phyloP scores from a whole-genome alignment of 2,797 vertebrate species.

The Limnodromus scolopaceus region DNA sequence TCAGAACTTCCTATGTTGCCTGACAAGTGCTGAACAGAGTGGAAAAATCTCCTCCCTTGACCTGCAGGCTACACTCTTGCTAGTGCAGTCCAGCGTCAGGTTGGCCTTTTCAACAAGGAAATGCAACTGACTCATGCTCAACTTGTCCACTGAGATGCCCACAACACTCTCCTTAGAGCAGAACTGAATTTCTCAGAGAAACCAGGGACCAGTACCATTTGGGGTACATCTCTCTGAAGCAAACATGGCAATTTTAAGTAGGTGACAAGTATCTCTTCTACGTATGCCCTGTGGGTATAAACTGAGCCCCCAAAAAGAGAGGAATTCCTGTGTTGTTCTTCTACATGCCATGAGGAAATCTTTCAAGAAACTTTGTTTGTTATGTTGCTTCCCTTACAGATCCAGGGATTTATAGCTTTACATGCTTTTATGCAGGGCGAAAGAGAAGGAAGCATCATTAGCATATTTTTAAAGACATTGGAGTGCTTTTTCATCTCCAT shows the following conservation, averaged over 20 bases:
- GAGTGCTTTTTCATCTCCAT: slow-evolving; percentile 14
- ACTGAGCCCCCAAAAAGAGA: neutral
- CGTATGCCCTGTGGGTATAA: neutral
- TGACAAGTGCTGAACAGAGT: neutral
- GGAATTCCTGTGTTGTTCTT: neutral
- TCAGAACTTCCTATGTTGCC: neutral
- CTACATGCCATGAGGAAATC: neutral
- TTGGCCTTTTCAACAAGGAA: neutral
- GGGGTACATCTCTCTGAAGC: neutral
- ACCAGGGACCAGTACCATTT: neutral
- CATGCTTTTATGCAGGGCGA: neutral
- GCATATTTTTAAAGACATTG: slow-evolving; percentile 4
- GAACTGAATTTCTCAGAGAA: neutral
- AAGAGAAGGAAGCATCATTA: neutral
- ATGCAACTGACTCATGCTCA: neutral
- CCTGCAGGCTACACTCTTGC: neutral
- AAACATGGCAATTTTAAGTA: neutral
- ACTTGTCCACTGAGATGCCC: neutral
- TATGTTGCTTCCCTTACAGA: neutral
- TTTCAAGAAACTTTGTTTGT: neutral
- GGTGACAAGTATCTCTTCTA: neutral
- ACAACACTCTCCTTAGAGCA: neutral
- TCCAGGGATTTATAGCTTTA: neutral
- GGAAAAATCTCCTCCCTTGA: neutral
- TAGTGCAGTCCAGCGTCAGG: neutral